Evolutionary conservation across 1,140 invertebrate species (phyloP).

Genomic region (Trichoplusia ni): DNA sequence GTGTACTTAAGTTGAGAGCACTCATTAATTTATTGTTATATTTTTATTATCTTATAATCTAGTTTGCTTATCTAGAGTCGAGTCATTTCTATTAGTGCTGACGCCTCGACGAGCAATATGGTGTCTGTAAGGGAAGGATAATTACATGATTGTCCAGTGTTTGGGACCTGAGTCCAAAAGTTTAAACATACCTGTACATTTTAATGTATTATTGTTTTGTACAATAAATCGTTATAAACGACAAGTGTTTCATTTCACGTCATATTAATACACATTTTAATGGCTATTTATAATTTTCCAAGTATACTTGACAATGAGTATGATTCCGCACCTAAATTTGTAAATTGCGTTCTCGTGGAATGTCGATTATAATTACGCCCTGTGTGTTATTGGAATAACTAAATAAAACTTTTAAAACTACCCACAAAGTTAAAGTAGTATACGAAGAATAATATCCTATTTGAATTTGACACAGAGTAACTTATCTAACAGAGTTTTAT

Average conservation of each 20-base stretch:
- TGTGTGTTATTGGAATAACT: too few species aligned
- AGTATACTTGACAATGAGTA: too few species aligned
- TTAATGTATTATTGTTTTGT: constrained; percentile 83
- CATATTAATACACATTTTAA: neutral
- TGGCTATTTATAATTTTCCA: too few species aligned
- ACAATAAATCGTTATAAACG: constrained; percentile 83
- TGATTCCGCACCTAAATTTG: too few species aligned
- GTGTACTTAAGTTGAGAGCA: constrained; percentile 81
- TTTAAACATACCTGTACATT: constrained; percentile 83
- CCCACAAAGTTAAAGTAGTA: too few species aligned
- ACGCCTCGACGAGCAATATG: constrained; percentile 80
- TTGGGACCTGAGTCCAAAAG: constrained; percentile 80
- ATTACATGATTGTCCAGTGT: constrained; percentile 76
- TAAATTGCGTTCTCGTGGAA: too few species aligned
- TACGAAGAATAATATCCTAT: too few species aligned
- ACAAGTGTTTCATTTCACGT: constrained; percentile 59
- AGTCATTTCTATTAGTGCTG: constrained; percentile 79
- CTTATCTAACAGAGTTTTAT: too few species aligned
- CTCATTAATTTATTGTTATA: constrained; percentile 80
- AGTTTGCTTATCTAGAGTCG: constrained; percentile 79
- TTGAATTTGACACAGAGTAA: too few species aligned
- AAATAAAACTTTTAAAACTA: too few species aligned
- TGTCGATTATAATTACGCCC: too few species aligned
- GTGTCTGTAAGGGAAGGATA: constrained; percentile 80
- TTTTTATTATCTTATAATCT: constrained; percentile 78